Evolutionary conservation across 2,113 vertebrate species (phyloP).

Genomic region (Gallinago jamesoni): DNA sequence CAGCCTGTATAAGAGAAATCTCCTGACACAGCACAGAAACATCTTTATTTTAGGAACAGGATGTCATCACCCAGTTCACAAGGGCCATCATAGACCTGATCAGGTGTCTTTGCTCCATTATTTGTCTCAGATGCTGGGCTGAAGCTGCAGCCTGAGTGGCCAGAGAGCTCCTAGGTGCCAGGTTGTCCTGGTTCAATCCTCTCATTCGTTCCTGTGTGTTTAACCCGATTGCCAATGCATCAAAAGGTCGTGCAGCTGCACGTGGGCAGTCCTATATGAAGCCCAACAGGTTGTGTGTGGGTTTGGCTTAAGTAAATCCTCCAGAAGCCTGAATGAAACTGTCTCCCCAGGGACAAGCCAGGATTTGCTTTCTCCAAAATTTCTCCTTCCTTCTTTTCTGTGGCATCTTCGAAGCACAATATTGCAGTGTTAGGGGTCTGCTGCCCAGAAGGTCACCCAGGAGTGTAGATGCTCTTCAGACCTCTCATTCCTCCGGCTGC

Average conservation of each 20-base stretch:
- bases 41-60: background rate
- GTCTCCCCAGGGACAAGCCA: background rate
- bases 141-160: background rate
- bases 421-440: background rate
- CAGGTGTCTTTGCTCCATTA: background rate
- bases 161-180: background rate
- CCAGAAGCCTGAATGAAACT: background rate
- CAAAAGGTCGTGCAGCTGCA: background rate
- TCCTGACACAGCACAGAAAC: conserved; percentile 2
- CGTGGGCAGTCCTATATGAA: background rate
- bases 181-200: background rate
- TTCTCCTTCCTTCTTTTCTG: background rate
- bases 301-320: background rate
- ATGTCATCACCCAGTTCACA: background rate
- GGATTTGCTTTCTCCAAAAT: background rate
- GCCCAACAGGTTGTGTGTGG: background rate
- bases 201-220: background rate
- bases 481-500: background rate
- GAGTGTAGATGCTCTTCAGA: background rate
- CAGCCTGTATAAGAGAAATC: background rate
- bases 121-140: background rate
- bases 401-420: background rate
- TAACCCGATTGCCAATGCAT: background rate
- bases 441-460: background rate
- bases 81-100: background rate